Evolutionary conservation across 2,888 invertebrate genomes (phyloP), one percentile per base, ranked within the genome.

Genomic region (Rhorus exstirpatorius): DNA sequence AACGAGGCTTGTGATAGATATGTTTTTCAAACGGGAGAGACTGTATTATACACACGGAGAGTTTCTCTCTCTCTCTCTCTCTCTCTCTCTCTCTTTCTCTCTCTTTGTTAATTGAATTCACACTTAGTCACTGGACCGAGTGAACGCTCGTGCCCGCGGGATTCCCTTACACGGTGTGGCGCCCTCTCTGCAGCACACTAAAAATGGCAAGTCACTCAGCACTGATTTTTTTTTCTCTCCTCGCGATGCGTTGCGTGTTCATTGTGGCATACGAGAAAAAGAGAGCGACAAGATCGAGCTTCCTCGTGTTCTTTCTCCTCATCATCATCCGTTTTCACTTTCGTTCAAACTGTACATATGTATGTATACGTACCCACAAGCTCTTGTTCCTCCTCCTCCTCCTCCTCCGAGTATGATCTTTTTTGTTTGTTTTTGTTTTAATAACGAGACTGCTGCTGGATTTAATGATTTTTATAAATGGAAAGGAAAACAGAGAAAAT

Each of bases 1-100:
- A 92, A 92, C 90, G 90, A 91, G 91, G 86, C 86, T 87, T 89
- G 91, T 90, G 92, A 91, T 92, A 90, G 90, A 92, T n/a, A n/a
- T 89, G 90, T 89, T 91, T 88, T 91, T 88, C 87, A 90, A 91
- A 87, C 90, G 87, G 87, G 35, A 79, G 82, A 53, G 87, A 65
- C 35, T 60, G 51, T 70, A 44, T 58, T 76, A 58, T 44, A 74
- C 19, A 63, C 21, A 46, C 17, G 17, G 8, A 19, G 7, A 6
- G 14, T 19, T 7, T 12, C 46, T n/a, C 10, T 7, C 19, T n/a
- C 51, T 14, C 19, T 35, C 12, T 67, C 12, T 41, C 46, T 65
- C 55, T 55, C 65, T 44, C 31, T 53, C 35, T 60, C 65, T 65
- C 65, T 31, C 65, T 65, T 26, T 26, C 26, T 60, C 49, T 60